phyloP scores from a whole-genome alignment of 2,113 vertebrate genomes.

The Anarrhichthys ocellatus region DNA sequence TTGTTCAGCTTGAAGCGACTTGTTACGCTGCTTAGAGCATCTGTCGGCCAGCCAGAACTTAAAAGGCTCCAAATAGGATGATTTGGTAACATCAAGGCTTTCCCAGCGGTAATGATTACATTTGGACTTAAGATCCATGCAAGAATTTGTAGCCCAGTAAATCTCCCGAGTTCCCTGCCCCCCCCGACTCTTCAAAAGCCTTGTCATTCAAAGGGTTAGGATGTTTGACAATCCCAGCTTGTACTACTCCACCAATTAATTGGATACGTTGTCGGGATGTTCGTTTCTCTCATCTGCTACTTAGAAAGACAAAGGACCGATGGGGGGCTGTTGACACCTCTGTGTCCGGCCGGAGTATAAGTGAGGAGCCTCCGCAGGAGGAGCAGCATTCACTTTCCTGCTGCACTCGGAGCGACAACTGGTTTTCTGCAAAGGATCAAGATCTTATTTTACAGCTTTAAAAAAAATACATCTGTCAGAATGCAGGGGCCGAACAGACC shows the following conservation, averaged over 20 bases:
- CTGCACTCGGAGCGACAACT: slow-evolving; percentile 39
- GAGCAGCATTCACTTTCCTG: slow-evolving; percentile 55
- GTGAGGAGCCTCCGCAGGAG: slow-evolving; percentile 23
- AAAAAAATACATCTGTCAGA: neutral
- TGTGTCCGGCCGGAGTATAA: slow-evolving; percentile 75
- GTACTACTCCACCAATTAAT: slow-evolving; percentile 87
- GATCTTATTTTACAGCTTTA: neutral
- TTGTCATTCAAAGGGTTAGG: slow-evolving; percentile 83
- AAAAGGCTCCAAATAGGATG: slow-evolving; percentile 81
- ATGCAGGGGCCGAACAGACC: slow-evolving; percentile 79
- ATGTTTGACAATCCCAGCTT: slow-evolving; percentile 86
- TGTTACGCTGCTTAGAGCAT: slow-evolving; percentile 80
- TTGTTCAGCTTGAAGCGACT: slow-evolving; percentile 47
- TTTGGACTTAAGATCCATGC: slow-evolving; percentile 82
- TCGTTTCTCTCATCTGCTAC: slow-evolving; percentile 84
- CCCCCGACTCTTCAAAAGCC: slow-evolving; percentile 76
- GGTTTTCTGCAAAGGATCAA: neutral
- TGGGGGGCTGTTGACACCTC: slow-evolving; percentile 84
- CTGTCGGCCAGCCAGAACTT: slow-evolving; percentile 72
- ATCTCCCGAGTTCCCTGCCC: slow-evolving; percentile 57
- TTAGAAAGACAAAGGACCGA: slow-evolving; percentile 81
- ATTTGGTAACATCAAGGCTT: slow-evolving; percentile 84
- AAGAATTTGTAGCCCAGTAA: slow-evolving; percentile 84
- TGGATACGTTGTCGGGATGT: slow-evolving; percentile 85
- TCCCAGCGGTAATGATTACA: slow-evolving; percentile 83